These are phyloP conservation scores for Sisor rabdophorus DNA, from an alignment of 2,113 vertebrate species.

Conservation along the genomic window DNA sequence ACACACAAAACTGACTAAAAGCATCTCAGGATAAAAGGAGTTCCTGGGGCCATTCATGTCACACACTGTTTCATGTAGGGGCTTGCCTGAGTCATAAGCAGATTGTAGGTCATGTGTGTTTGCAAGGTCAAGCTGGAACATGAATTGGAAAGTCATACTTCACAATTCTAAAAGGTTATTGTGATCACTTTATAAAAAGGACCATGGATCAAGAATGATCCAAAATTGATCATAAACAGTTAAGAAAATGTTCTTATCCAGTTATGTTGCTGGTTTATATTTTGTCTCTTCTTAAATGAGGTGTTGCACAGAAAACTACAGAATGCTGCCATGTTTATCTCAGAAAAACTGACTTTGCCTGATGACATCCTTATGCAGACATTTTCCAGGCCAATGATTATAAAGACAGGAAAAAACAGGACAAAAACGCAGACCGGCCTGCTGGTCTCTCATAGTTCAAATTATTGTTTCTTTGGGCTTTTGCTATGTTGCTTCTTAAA, in stretches of 20 bases:
- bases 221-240: background rate
- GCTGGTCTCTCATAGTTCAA: background rate
- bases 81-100: background rate
- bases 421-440: constrained; percentile 26
- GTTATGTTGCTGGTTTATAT: background rate
- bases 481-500: background rate
- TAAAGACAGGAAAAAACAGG: constrained; percentile 14
- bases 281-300: background rate
- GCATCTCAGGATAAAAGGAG: constrained; percentile 26
- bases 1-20: background rate
- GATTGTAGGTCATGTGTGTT: background rate
- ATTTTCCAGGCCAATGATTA: constrained; percentile 60
- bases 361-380: constrained; percentile 41
- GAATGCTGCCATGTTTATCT: background rate
- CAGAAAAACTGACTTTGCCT: background rate
- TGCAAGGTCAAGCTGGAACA: constrained; percentile 18
- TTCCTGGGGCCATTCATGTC: background rate
- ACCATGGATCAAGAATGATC: background rate
- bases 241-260: background rate
- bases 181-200: background rate
- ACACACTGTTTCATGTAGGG: background rate
- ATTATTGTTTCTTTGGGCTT: background rate
- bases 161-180: background rate
- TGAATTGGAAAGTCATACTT: background rate
- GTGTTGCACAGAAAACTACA: background rate